Base-by-base conservation (phyloP, 2,888 invertebrate genomes). In the Lepidochitona cinerea region DNA sequence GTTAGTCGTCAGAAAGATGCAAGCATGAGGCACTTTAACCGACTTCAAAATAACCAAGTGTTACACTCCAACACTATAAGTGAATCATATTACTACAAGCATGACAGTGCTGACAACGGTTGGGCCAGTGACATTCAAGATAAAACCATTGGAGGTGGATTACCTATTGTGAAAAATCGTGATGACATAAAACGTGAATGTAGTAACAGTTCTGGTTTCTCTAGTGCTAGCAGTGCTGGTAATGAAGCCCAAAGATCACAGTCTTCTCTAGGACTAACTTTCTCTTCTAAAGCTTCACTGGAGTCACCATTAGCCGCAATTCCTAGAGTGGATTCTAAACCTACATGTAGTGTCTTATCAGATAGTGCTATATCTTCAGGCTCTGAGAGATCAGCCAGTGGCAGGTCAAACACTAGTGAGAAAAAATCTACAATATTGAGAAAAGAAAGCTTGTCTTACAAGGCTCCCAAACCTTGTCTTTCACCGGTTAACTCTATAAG, bases 91-190 rank as follows among this genome's bases (percentile, higher is more conserved):
- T 23, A 26, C 14, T 36, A 23, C 33, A n/a, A 37, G 33, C 33
- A 59, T 5, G 71, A 65, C 1, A 72, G 68, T 32, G 65, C 66
- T 3, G 52, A 72, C 37, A 68, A 36, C 37, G 37, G 32, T 65
- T 29, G 36, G 29, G 53, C 59, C 6, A 29, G 35, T 5, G 67
- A 49, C 33, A 70, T 73, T 5, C 71, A 72, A 14, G 72, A 71
- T 12, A 59, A 76, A 3, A 53, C 49, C 3, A 23, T 7, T 49
- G 79, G 79, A 18, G 73, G 77, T 70, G 79, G 79, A 12, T 54
- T 79, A 64, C 79, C 79, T 14, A 77, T 77, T 0, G 75, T 79
- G 6, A 75, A 79, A 49, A 65, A 72, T 29, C 67, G 65, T 12
- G 33, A 49, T 1, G 52, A 52, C n/a, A 64, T 26, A 52, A 33